These are phyloP conservation scores for Scomber colias DNA, from an alignment of 2,113 vertebrate genomes.

Conservation along the genomic window DNA sequence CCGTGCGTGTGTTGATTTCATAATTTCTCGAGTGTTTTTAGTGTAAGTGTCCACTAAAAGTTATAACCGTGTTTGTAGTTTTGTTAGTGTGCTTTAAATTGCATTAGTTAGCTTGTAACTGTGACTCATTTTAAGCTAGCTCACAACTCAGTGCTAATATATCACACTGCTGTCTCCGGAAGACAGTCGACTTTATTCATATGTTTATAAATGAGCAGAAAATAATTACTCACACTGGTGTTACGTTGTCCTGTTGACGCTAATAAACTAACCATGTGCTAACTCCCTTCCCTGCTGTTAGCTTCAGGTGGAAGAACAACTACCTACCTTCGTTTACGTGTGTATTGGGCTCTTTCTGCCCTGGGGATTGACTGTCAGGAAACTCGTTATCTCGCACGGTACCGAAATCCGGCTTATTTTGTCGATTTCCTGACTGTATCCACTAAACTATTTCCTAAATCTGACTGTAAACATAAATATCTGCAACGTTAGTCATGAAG, in stretches of 20 bases:
- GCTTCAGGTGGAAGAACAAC: not conserved
- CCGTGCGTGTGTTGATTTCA: rapidly evolving
- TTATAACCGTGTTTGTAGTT: not conserved
- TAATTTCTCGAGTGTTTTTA: rapidly evolving
- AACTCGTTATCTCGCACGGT: not conserved
- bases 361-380: rapidly evolving
- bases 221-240: not conserved
- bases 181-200: not conserved
- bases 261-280: conserved; percentile 46
- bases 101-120: too few relatives aligned
- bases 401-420: rapidly evolving
- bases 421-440: not conserved
- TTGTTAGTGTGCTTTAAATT: too few relatives aligned
- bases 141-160: not conserved
- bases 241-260: not conserved
- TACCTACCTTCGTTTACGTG: not conserved
- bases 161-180: not conserved
- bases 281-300: conserved; percentile 15
- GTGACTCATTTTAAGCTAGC: conserved; percentile 20
- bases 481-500: rapidly evolving
- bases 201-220: not conserved
- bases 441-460: rapidly evolving
- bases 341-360: not conserved
- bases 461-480: not conserved
- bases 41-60: rapidly evolving